A percentile compares a stretch with the other conserved stretches of the same genome.
Conservation (phyloP, 2,797 vertebrate genomes). For the Chelon labrosus region DNA sequence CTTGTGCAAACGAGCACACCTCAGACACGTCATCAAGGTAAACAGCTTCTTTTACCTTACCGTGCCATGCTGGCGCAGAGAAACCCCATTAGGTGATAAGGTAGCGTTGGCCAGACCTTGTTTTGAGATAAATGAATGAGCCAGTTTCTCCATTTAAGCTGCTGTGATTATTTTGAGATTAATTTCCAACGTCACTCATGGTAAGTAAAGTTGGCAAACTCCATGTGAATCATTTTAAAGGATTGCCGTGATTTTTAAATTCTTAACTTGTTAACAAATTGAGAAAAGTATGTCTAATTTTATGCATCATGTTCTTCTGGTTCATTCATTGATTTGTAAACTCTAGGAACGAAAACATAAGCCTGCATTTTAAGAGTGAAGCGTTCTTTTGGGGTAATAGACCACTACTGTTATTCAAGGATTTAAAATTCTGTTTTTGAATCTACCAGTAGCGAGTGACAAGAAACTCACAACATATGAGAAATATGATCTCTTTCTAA, state of each 20-base stretch:
- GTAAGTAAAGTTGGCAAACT: not conserved
- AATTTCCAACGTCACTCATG: not conserved
- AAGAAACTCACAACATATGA: not conserved
- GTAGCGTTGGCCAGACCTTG: not conserved
- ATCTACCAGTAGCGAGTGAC: not conserved
- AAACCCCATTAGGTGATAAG: not conserved
- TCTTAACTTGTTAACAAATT: not conserved
- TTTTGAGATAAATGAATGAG: not conserved
- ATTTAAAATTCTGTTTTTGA: too few species aligned
- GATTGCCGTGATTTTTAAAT: not conserved
- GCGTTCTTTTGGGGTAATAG: too few species aligned
- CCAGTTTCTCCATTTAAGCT: not conserved
- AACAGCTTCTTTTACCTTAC: conserved; percentile 1
- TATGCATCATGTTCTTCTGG: too few species aligned
- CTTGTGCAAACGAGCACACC: conserved; percentile 13
- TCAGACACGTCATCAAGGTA: conserved; percentile 9
- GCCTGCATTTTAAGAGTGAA: too few species aligned
- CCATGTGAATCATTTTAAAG: not conserved
- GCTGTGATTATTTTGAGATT: not conserved
- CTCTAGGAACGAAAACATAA: too few species aligned
- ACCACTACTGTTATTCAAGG: too few species aligned
- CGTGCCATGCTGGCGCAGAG: not conserved
- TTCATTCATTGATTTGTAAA: too few species aligned
- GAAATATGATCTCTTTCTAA: not conserved
- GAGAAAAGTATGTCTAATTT: not conserved